These are phyloP conservation scores for Lynx canadensis DNA, from an alignment of 2,113 vertebrate genomes.

Conservation along the genomic window DNA sequence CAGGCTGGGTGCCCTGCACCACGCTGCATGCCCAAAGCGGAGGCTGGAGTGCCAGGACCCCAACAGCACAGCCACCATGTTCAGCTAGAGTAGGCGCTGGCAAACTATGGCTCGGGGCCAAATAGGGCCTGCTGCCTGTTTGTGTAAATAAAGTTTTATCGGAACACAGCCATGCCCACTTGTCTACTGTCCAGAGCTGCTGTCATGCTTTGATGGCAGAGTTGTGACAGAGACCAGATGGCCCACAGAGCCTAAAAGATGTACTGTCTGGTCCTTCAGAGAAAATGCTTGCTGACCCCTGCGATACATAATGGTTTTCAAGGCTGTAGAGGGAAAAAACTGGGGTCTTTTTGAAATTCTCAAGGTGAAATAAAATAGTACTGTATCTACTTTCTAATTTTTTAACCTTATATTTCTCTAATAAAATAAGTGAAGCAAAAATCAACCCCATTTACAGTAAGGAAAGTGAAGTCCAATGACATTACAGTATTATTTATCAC, in stretches of 20 bases:
- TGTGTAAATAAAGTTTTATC: constrained; percentile 52
- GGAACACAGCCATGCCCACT: background rate
- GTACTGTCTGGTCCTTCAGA: background rate
- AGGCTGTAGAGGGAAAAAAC: background rate
- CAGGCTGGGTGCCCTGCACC: background rate
- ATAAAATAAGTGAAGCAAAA: constrained; percentile 7
- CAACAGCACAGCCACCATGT: rapidly evolving
- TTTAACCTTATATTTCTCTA: background rate
- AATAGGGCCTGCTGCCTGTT: background rate
- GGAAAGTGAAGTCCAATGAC: background rate
- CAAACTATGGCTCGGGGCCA: background rate
- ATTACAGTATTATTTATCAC: background rate
- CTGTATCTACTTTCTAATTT: background rate
- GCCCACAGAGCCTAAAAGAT: background rate
- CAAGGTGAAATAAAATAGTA: background rate
- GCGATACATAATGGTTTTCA: background rate
- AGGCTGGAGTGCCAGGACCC: background rate
- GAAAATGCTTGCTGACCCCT: background rate
- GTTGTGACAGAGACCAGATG: background rate
- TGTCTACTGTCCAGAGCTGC: background rate
- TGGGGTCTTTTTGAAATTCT: background rate
- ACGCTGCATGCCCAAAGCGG: background rate
- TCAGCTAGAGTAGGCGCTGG: too few species aligned
- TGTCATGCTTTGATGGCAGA: background rate
- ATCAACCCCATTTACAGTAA: background rate